These are phyloP conservation scores for Cynodonichthys magdalenae DNA, from an alignment of 2,797 vertebrate genomes.

Conservation along the genomic window DNA sequence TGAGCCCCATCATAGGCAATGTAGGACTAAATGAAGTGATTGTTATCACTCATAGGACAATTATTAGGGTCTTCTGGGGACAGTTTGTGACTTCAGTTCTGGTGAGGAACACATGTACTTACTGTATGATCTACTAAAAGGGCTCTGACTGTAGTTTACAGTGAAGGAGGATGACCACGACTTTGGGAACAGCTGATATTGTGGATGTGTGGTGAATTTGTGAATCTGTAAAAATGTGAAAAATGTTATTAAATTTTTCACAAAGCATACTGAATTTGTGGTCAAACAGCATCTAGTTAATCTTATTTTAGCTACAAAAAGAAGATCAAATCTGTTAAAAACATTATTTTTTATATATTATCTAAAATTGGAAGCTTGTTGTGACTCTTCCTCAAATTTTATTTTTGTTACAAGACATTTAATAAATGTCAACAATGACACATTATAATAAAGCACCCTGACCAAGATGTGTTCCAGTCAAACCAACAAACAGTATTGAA, in stretches of 20 bases:
- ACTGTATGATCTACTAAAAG: slow-evolving; percentile 20
- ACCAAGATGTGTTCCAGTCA: slow-evolving; percentile 32
- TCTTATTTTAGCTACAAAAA: too few relatives aligned
- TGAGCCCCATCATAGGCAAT: slow-evolving; percentile 60
- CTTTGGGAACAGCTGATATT: not conserved
- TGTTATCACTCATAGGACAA: slow-evolving; percentile 57
- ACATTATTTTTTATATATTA: too few relatives aligned
- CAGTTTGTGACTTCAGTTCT: slow-evolving; percentile 20
- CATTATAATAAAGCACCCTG: slow-evolving; percentile 34
- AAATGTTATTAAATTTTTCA: not conserved
- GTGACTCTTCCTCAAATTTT: too few relatives aligned
- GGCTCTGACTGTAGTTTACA: slow-evolving; percentile 6
- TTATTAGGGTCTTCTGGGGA: slow-evolving; percentile 42
- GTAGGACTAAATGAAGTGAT: slow-evolving; percentile 66
- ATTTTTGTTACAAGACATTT: too few relatives aligned
- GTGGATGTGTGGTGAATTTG: not conserved
- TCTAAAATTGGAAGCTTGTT: too few relatives aligned
- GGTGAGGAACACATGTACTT: slow-evolving; percentile 38
- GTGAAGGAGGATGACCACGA: not conserved
- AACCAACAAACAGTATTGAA: slow-evolving; percentile 27
- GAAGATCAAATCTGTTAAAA: too few relatives aligned
- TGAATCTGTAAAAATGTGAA: not conserved
- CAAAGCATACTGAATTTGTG: not conserved
- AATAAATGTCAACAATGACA: slow-evolving; percentile 62
- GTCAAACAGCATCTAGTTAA: too few relatives aligned